Evolutionary conservation across 2,797 vertebrate genomes (phyloP).

Genomic region (Rhinogobio ventralis): DNA sequence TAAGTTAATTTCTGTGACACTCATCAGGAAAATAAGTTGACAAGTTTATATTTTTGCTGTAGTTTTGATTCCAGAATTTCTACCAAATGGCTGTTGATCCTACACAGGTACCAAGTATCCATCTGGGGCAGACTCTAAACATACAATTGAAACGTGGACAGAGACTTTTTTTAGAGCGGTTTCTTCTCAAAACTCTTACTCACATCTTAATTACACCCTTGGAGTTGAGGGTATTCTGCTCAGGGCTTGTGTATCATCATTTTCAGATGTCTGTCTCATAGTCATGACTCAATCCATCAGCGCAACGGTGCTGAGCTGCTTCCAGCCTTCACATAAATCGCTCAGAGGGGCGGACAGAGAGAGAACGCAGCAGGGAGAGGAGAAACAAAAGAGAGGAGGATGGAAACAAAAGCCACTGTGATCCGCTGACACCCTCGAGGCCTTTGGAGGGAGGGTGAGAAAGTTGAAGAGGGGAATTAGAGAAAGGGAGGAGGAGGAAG

Average conservation of each 20-base stretch:
- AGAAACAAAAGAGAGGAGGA: conserved; percentile 59
- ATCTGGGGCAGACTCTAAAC: not conserved
- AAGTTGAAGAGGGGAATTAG: conserved; percentile 26
- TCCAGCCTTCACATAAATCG: conserved; percentile 27
- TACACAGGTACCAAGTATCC: conserved; percentile 2
- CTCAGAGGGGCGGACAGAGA: conserved; percentile 27
- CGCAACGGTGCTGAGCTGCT: conserved; percentile 14
- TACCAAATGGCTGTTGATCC: not conserved
- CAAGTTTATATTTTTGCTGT: not conserved
- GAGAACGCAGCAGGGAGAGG: conserved; percentile 24
- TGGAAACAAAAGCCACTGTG: conserved; percentile 71
- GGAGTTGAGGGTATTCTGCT: conserved; percentile 26
- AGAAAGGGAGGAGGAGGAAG: conserved; percentile 46
- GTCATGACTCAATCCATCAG: conserved; percentile 37
- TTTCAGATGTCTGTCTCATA: conserved; percentile 42
- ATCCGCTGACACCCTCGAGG: conserved; percentile 68
- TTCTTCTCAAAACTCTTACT: conserved; percentile 13
- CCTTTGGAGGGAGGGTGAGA: conserved; percentile 50
- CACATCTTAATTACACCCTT: conserved; percentile 50
- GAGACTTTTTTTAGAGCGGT: conserved; percentile 12
- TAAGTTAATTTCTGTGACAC: not conserved
- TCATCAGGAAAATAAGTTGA: conserved; percentile 4
- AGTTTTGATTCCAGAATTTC: not conserved
- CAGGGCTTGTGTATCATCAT: conserved; percentile 16
- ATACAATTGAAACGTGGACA: conserved; percentile 21